Conservation (phyloP, 2,113 vertebrate species). For the Scytalopus superciliaris region DNA sequence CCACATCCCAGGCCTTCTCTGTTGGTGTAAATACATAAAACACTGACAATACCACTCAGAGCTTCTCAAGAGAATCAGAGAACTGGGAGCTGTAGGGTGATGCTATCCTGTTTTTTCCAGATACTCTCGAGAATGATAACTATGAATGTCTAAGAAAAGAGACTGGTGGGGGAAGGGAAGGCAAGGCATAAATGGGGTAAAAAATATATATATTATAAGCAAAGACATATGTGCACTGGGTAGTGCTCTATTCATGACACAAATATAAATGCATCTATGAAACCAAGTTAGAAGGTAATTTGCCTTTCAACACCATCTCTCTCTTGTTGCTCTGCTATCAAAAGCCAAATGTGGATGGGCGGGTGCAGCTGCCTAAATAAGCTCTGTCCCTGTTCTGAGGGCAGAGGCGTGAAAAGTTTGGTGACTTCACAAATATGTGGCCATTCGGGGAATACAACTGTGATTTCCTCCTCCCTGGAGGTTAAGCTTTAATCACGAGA, state of each 20-base stretch:
- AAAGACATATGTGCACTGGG: background rate
- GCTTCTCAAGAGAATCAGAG: background rate
- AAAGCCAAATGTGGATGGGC: background rate
- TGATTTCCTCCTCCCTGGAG: conserved; percentile 41
- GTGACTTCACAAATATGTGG: background rate
- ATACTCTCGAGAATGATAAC: background rate
- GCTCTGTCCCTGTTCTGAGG: background rate
- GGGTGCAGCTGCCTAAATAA: background rate
- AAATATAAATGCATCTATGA: background rate
- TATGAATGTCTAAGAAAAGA: background rate
- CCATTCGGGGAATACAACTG: background rate
- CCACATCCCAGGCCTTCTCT: background rate
- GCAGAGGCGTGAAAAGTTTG: conserved; percentile 8
- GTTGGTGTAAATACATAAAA: conserved; percentile 67
- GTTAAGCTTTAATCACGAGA: conserved; percentile 6
- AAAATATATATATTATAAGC: background rate
- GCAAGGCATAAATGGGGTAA: background rate
- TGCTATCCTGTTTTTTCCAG: conserved; percentile 15
- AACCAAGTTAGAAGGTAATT: background rate
- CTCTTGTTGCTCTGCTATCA: background rate
- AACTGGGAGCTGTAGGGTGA: background rate
- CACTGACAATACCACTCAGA: conserved; percentile 3
- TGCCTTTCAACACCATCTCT: background rate
- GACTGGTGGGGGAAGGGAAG: background rate
- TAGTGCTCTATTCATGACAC: background rate